Base-by-base conservation (phyloP, 2,797 vertebrate genomes). In the Hippoglossus hippoglossus region DNA sequence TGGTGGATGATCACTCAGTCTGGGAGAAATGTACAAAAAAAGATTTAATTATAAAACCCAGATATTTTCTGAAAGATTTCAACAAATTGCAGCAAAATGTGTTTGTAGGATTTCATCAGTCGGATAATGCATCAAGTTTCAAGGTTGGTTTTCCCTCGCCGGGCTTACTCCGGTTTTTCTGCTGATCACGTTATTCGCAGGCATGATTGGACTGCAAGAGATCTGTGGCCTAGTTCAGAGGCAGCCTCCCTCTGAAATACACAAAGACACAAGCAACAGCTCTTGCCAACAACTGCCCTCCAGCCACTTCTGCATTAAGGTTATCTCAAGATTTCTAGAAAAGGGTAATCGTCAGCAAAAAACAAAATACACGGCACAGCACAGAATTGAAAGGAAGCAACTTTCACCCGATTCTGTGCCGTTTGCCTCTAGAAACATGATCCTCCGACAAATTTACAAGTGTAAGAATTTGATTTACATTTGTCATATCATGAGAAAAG, bases 301-400 rank as follows among this genome's bases (percentile, higher is more conserved):
- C 80, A 91, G 93, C 90, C 75, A 90, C 66, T 79, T 70, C 79
- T 72, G 75, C 81, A 80, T 86, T 86, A 80, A 86, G 79, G 79
- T 87, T 82, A 84, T 83, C 73, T 90, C 62, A 75, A 79, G 82
- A 83, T 85, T 86, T 86, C 67, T 24, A 62, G 19, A 88, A 92
- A 89, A 92, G 86, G 47, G 47, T 70, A 81, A 82, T 75, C 39
- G 86, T 94, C 93, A 94, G 93, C 94, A 92, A 75, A 86, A 87
- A 74, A 92, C 77, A 86, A 87, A 74, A 62, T 21, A 70, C 71
- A 81, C 47, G 62, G 61, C 74, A 87, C 73, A 83, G 70, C 80
- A 77, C 7, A 58, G 56, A 76, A 53, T 63, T 47, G 73, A 61
- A 66, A 74, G 73, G 28, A 66, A 47, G 72, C 71, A 77, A 67